These are phyloP conservation scores for Nomada ruficornis DNA, from an alignment of 2,888 invertebrate genomes.

Conservation along the genomic window DNA sequence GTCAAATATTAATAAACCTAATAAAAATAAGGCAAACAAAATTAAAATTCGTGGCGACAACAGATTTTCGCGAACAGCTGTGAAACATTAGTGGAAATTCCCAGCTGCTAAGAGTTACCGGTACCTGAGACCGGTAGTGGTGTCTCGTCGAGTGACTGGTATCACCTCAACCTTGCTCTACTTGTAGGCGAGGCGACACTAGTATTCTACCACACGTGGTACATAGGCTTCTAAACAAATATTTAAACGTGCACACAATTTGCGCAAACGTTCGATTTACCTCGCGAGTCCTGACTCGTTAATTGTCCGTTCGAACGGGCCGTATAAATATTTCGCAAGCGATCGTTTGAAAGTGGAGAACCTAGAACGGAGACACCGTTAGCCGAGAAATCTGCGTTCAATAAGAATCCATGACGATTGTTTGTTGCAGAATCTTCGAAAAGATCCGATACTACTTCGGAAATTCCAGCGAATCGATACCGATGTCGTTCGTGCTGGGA, in stretches of 20 bases:
- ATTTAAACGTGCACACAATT: conserved; percentile 30
- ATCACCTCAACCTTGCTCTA: conserved; percentile 71
- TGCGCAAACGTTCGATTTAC: background rate
- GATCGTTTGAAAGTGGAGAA: background rate
- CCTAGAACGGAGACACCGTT: background rate
- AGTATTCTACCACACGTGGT: conserved; percentile 43
- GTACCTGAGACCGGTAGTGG: conserved; percentile 51
- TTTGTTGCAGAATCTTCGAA: conserved; percentile 92
- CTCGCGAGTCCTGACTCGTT: background rate
- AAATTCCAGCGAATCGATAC: conserved; percentile 94
- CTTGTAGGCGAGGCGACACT: conserved; percentile 45
- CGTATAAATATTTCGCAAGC: background rate
- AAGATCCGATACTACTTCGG: conserved; percentile 94
- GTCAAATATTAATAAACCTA: no score
- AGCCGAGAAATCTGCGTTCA: background rate
- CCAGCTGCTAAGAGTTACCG: conserved; percentile 35
- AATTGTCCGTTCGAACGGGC: background rate
- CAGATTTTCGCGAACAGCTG: conserved; percentile 13
- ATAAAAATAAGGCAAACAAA: no score
- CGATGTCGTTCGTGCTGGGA: conserved; percentile 97
- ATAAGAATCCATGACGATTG: conserved; percentile 16
- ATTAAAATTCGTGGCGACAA: background rate
- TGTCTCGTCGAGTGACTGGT: conserved; percentile 49
- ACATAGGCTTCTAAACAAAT: conserved; percentile 36
- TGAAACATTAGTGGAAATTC: conserved; percentile 50